Evolutionary conservation across 2,113 vertebrate genomes (phyloP).

Genomic region (Leucoraja erinaceus): DNA sequence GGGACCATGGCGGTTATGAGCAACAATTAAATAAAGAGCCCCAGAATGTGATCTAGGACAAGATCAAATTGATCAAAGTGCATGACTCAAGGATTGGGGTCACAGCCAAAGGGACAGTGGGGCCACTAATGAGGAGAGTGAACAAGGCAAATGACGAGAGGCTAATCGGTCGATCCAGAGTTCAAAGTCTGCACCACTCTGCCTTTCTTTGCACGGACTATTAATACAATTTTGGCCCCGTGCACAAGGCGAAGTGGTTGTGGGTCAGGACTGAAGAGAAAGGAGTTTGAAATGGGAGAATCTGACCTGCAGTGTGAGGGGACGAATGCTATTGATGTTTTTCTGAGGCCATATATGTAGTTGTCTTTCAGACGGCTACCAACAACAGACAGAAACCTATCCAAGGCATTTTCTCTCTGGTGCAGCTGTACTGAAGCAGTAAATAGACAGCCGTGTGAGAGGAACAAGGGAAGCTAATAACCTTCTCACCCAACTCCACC

Average conservation of each 20-base stretch:
- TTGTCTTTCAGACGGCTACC: conserved; percentile 1
- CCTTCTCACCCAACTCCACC: not conserved
- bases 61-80: conserved; percentile 37
- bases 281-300: conserved; percentile 23
- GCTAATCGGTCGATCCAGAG: not conserved
- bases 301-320: not conserved
- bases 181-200: conserved; percentile 2
- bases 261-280: not conserved
- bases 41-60: conserved; percentile 15
- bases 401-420: not conserved
- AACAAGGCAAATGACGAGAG: not conserved
- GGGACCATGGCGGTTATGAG: not conserved
- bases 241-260: conserved; percentile 1
- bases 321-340: conserved; percentile 33
- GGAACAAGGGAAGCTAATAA: not conserved
- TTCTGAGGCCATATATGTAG: not conserved
- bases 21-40: not conserved
- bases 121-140: not conserved
- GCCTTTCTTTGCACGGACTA: not conserved
- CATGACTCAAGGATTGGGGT: not conserved
- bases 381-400: conserved; percentile 19
- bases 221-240: conserved; percentile 7
- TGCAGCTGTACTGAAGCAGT: not conserved
- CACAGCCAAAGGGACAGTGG: not conserved
- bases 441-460: conserved; percentile 9